Percentiles rank a stretch among this genome's conserved stretches.
phyloP scores from a whole-genome alignment of 2,113 vertebrate genomes.

The Micronisus gabar region DNA sequence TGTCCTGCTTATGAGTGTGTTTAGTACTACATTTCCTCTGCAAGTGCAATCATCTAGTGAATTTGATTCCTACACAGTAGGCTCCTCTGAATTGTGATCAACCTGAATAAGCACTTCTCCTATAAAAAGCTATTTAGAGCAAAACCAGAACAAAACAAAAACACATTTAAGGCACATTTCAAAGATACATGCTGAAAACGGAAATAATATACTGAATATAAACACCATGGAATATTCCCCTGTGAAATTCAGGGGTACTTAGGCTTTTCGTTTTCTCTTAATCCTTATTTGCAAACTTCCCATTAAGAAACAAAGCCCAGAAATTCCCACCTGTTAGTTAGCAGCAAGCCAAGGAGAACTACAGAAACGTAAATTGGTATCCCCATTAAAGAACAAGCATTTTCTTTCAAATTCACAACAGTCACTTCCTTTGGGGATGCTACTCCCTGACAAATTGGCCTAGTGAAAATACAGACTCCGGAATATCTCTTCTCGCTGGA shows the following conservation, averaged over 20 bases:
- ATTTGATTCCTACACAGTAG: not conserved
- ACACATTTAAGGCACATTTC: not conserved
- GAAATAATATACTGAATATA: not conserved
- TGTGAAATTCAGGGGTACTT: not conserved
- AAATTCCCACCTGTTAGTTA: not conserved
- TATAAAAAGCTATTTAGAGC: not conserved
- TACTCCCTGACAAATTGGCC: not conserved
- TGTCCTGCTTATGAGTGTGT: not conserved
- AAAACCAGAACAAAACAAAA: not conserved
- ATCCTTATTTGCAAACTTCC: not conserved
- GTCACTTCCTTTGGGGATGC: not conserved
- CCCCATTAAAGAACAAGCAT: not conserved
- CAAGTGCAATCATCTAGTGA: not conserved
- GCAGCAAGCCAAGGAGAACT: not conserved
- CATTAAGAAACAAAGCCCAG: not conserved
- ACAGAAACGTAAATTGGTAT: not conserved
- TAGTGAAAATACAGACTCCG: not conserved
- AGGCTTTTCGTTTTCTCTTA: not conserved
- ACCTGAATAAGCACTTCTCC: not conserved
- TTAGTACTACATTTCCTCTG: not conserved
- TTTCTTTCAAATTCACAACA: not conserved
- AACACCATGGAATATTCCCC: not conserved
- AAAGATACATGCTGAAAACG: not conserved
- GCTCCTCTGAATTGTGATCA: not conserved
- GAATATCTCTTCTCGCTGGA: not conserved